Conservation (phyloP, 2,888 invertebrate species). For the Sarcophaga rosellei region DNA sequence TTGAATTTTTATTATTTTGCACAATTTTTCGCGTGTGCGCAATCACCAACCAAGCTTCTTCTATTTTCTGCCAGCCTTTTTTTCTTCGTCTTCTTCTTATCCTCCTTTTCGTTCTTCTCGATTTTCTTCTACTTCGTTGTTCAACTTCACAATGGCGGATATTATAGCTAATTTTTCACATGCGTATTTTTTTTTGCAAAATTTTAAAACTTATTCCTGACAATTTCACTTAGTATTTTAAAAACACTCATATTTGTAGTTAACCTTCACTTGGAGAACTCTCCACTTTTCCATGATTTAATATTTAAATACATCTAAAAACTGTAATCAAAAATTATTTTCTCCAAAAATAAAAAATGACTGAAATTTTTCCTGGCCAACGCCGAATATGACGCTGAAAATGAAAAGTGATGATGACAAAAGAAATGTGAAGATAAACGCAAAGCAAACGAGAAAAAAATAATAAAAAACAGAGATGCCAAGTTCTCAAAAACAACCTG, state of each 20-base stretch:
- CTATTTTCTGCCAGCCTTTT: conserved; percentile 66
- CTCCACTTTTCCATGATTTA: conserved; percentile 56
- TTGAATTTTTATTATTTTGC: conserved; percentile 77
- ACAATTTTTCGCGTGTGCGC: conserved; percentile 75
- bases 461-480: conserved; percentile 44
- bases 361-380: conserved; percentile 66
- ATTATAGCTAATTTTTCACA: conserved; percentile 67
- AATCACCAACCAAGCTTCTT: conserved; percentile 68
- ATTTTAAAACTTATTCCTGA: conserved; percentile 30
- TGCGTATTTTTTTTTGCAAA: conserved; percentile 63
- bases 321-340: conserved; percentile 46
- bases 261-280: conserved; percentile 25
- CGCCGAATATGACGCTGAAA: conserved; percentile 68
- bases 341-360: conserved; percentile 63
- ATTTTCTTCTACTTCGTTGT: conserved; percentile 67
- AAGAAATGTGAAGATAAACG: conserved; percentile 53
- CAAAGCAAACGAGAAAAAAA: conserved; percentile 39
- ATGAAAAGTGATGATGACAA: conserved; percentile 62
- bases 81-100: conserved; percentile 62
- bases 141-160: conserved; percentile 69
- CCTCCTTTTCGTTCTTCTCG: conserved; percentile 63
- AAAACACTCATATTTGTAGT: conserved; percentile 35
- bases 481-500: conserved; percentile 7
- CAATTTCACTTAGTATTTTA: conserved; percentile 31
- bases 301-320: conserved; percentile 51